A percentile compares a stretch with the other conserved stretches of the same genome.
These are phyloP conservation scores for Iphiclides podalirius DNA, from an alignment of 2,888 invertebrate species.

Conservation along the genomic window DNA sequence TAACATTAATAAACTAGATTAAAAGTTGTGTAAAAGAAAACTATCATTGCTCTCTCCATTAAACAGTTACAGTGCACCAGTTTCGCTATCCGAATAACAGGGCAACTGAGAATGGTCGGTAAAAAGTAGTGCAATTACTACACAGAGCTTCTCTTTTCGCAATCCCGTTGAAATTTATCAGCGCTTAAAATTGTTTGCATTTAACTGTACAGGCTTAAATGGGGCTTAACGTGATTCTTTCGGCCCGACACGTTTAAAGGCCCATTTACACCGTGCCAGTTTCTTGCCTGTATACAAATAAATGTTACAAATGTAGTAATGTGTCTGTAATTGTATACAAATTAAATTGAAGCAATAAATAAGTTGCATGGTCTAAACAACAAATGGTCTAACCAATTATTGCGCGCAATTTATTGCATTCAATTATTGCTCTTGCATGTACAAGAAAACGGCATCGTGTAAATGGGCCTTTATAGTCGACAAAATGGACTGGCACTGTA, in stretches of 20 bases:
- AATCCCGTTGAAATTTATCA: conserved; percentile 15
- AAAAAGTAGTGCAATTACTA: conserved; percentile 13
- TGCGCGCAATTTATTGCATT: too few species aligned
- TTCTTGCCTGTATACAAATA: too few species aligned
- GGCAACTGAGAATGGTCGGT: conserved; percentile 1
- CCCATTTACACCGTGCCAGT: too few species aligned
- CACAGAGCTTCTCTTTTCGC: not conserved
- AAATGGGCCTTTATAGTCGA: too few species aligned
- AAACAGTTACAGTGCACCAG: not conserved
- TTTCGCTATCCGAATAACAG: not conserved
- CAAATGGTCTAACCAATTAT: too few species aligned
- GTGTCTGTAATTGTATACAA: too few species aligned
- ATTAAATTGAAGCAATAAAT: too few species aligned
- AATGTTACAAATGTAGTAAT: too few species aligned
- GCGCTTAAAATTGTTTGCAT: conserved; percentile 17
- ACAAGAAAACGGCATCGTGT: too few species aligned
- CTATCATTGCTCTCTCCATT: not conserved
- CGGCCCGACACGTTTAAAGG: conserved; percentile 2
- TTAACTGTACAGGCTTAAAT: conserved; percentile 14
- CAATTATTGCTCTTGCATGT: too few species aligned
- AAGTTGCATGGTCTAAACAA: too few species aligned
- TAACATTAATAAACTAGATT: not conserved
- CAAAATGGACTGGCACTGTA: not conserved
- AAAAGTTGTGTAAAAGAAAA: not conserved
- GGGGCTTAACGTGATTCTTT: conserved; percentile 11